Evolutionary conservation across 2,113 vertebrate genomes (phyloP).

Genomic region (Oryzias javanicus): DNA sequence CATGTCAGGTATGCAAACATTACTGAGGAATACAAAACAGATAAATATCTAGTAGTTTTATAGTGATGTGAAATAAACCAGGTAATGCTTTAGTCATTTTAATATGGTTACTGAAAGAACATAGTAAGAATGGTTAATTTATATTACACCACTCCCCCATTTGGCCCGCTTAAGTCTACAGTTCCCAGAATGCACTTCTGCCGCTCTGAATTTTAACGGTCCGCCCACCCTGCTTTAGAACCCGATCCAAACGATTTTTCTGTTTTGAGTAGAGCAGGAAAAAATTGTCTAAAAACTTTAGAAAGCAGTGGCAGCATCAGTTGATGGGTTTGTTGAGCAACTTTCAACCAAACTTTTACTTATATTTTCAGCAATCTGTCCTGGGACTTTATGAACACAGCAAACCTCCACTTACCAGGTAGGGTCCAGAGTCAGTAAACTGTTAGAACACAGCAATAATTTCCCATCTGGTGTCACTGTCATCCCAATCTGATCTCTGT

Average conservation of each 20-base stretch:
- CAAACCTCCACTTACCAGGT: neutral
- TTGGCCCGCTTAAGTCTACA: constrained; percentile 31
- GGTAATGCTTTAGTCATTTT: constrained; percentile 68
- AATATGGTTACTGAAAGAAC: constrained; percentile 67
- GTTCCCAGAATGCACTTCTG: constrained; percentile 53
- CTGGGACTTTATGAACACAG: too few species aligned
- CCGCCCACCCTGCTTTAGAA: constrained; percentile 27
- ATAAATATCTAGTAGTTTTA: constrained; percentile 52
- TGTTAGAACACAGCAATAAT: constrained; percentile 56
- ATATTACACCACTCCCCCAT: constrained; percentile 61
- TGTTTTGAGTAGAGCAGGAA: constrained; percentile 55
- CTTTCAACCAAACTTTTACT: too few species aligned
- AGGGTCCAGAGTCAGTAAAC: constrained; percentile 38
- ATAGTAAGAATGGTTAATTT: constrained; percentile 61
- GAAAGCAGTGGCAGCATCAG: constrained; percentile 39
- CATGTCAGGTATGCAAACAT: constrained; percentile 57
- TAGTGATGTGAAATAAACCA: constrained; percentile 51
- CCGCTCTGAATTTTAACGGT: constrained; percentile 18
- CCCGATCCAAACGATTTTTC: constrained; percentile 50
- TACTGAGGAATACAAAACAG: constrained; percentile 48
- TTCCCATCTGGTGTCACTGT: constrained; percentile 23
- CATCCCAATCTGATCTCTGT: neutral
- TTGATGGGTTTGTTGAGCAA: neutral
- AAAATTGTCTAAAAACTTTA: constrained; percentile 40
- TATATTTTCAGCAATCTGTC: too few species aligned